Evolutionary conservation across 2,113 vertebrate genomes (phyloP), one percentile per base, ranked within the genome.

Genomic region (Lipotes vexillifer): DNA sequence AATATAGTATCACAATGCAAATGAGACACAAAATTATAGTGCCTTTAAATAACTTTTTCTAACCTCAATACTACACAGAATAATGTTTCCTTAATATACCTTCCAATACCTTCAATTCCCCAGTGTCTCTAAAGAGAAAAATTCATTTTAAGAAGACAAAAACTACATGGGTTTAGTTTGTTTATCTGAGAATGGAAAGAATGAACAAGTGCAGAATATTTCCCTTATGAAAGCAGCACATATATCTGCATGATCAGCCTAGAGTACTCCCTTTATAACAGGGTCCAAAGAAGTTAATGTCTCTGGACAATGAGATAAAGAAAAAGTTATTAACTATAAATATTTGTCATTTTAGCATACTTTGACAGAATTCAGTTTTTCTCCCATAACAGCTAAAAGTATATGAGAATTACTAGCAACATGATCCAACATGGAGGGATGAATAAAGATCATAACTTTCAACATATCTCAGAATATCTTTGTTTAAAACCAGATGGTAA

Each of bases 291-390:
- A 96, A 85, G 8, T 55, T n/a, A 55, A 92, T 6, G 15, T 61
- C 72, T 55, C 14, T 77, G 49, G 29, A 17, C 7, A 93, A 75
- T 69, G 20, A 94, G 8, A 75, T 33, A 55, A 90, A 84, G 59
- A 33, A 84, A 82, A 94, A 14, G 31, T 44, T 93, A 69, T 75
- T 86, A 90, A 75, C 59, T 46, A 6, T 69, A 94, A 90, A 49
- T 85, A 82, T 65, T 75, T 90, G 65, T 92, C 59, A 66, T 92
- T 88, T 84, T 97, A 88, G 38, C 27, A 80, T 46, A 69, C 10
- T 87, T 83, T 87, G 68, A 86, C 13, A 90, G 57, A 90, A 95
- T 61, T 97, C 36, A 65, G 7, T 91, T 90, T 95, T 94, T 86
- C 77, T 88, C 31, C 46, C 68, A 27, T 38, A 88, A 66, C 5